These are phyloP conservation scores for Cyrtorhinus lividipennis DNA, from an alignment of 1,140 invertebrate species.

Conservation along the genomic window DNA sequence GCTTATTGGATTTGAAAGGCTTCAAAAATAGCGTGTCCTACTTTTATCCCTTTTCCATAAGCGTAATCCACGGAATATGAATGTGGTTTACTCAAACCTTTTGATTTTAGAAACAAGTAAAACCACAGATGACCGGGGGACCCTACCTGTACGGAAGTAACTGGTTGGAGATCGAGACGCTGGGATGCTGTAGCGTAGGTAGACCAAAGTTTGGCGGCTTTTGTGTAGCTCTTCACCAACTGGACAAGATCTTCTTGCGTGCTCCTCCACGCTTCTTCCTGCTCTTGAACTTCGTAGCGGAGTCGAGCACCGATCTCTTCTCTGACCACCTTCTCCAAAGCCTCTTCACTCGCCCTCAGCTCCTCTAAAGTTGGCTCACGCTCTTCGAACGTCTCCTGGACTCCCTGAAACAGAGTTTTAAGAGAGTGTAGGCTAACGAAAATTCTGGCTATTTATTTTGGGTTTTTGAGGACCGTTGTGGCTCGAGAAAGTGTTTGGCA, in stretches of 20 bases:
- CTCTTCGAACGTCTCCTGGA: slow-evolving; percentile 45
- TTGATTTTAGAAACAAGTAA: too few species aligned
- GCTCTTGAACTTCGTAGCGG: slow-evolving; percentile 53
- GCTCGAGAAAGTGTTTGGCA: too few species aligned
- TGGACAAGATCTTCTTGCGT: slow-evolving; percentile 54
- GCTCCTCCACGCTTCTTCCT: slow-evolving; percentile 56
- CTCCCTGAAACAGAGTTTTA: slow-evolving; percentile 36
- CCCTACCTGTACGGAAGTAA: slow-evolving; percentile 41
- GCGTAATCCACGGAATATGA: too few species aligned
- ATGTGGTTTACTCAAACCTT: too few species aligned
- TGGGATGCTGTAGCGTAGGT: slow-evolving; percentile 58
- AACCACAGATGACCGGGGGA: too few species aligned
- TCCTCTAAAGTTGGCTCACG: slow-evolving; percentile 54
- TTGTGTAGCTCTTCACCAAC: slow-evolving; percentile 53
- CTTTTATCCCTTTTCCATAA: too few species aligned
- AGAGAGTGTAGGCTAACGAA: too few species aligned
- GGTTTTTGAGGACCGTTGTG: too few species aligned
- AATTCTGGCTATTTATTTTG: too few species aligned
- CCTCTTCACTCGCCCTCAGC: slow-evolving; percentile 47
- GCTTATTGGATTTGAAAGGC: too few species aligned
- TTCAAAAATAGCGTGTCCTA: too few species aligned
- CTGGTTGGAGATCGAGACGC: slow-evolving; percentile 52
- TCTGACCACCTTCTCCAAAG: slow-evolving; percentile 38
- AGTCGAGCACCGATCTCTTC: slow-evolving; percentile 39
- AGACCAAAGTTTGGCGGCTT: slow-evolving; percentile 60